Base-by-base conservation (phyloP, 2,888 invertebrate species). In the Drosophila demipolita region DNA sequence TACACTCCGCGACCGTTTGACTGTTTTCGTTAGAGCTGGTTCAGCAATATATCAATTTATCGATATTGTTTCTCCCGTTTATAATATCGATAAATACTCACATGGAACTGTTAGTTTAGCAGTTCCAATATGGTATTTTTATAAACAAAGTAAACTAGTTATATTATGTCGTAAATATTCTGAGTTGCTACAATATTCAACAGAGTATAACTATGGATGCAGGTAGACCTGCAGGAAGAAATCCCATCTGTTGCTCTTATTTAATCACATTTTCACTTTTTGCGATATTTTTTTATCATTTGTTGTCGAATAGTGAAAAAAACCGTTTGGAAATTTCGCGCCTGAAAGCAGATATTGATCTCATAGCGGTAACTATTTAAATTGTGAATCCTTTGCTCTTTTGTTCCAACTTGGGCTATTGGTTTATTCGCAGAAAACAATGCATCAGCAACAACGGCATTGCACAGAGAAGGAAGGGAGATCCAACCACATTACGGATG, bases 1-100 rank as follows among this genome's bases (percentile, higher is more conserved):
- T 73, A 79, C 78, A 78, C 78, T 74, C 63, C 70, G 77, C 66
- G 66, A 77, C 36, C 36, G 66, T 50, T 78, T 63, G 65, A 50
- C 69, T 78, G 74, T 40, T 66, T 73, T 52, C 23, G 48, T 38
- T 61, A 49, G 65, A 29, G 65, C 49, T 49, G 64, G 29, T 29
- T 11, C 11, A 29, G 5, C 36, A 23, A 40, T 8, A 8, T 75
- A 49, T n/a, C 38, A 54, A 75, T 50, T 11, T 36, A 62, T 66
- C 66, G 71, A 52, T 59, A 61, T 12, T 12, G 8, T 45, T 45
- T 45, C 23, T 20, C 1, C 12, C 6, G 12, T 32, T 12, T n/a
- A 5, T 26, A 35, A 49, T 55, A 62, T 45, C 68, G 68, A 69
- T 63, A 45, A 32, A 26, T 48, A 23, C 48, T 69, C 8, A 33